Base-by-base conservation (phyloP, 2,888 invertebrate species). In the Drosophila cognata region DNA sequence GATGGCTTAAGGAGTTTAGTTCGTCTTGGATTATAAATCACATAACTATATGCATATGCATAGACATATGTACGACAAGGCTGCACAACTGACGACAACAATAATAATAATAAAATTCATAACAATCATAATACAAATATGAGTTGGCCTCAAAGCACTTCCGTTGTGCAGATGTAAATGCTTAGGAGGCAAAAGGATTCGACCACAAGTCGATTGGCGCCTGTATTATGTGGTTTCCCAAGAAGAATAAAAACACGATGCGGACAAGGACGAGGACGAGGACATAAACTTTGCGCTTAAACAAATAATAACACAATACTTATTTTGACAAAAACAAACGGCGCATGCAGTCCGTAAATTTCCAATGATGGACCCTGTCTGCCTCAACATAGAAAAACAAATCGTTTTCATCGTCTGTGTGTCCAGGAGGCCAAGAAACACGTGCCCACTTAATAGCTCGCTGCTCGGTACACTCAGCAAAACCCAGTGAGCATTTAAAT, bases 361-460 rank as follows among this genome's bases (percentile, higher is more conserved):
- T 77, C 63, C 60, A 57, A 63, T 43, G 65, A 73, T 73, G 75
- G 84, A 64, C 84, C 68, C 56, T 38, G 36, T 81, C 78, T 81
- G 81, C 79, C 79, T 53, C 77, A 43, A 25, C 70, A 65, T 74
- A 82, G 72, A 67, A 89, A 61, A 89, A 85, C 85, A 85, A 89
- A 79, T 80, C 85, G 85, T 56, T 81, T 81, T 74, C 55, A 55
- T 36, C 55, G 25, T 55, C 77, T 74, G 61, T 72, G 65, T 33
- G 60, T 61, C 73, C 66, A 66, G 43, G 25, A 41, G 43, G 38
- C 41, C 29, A 55, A 52, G 74, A 68, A 88, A 89, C 85, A 85
- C 85, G 85, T 85, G 85, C 89, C 85, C 88, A 89, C 88, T 85
- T 82, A 79, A 88, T 79, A 89, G 38, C 51, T 66, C 38, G 60